A percentile compares a stretch with the other conserved stretches of the same genome.
Conservation (phyloP, 1,140 invertebrate genomes). For the Drosophila repleta region DNA sequence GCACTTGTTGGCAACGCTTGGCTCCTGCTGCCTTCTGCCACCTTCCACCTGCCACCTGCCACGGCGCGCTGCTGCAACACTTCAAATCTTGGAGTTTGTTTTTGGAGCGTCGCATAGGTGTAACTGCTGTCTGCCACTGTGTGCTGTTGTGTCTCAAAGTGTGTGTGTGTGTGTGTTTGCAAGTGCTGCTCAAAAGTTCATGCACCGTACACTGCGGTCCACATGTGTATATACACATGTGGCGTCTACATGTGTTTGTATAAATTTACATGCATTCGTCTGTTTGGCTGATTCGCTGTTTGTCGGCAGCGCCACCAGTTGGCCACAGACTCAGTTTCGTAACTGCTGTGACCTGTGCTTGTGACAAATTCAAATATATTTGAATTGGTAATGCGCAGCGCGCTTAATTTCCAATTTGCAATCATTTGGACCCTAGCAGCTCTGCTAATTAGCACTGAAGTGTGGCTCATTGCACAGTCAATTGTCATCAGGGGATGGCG, state of each 20-base stretch:
- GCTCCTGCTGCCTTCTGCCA: constrained; percentile 17
- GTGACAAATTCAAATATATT: constrained; percentile 46
- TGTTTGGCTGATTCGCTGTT: constrained; percentile 22
- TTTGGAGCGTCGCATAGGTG: constrained; percentile 59
- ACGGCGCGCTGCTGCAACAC: constrained; percentile 61
- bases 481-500: constrained; percentile 34
- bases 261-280: constrained; percentile 65
- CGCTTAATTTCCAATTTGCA: constrained; percentile 81
- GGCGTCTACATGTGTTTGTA: constrained; percentile 30
- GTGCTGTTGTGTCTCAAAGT: constrained; percentile 11
- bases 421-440: constrained; percentile 66
- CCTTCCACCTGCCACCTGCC: constrained; percentile 4
- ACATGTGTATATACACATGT: constrained; percentile 13
- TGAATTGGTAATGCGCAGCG: constrained; percentile 76
- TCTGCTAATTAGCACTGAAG: constrained; percentile 68
- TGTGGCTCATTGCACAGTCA: constrained; percentile 64
- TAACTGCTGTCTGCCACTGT: constrained; percentile 25
- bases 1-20: constrained; percentile 74
- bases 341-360: constrained; percentile 39
- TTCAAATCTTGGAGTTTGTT: constrained; percentile 77
- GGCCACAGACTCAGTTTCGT: constrained; percentile 44
- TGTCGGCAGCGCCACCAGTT: constrained; percentile 8
- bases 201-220: constrained; percentile 61
- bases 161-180: constrained; percentile 45
- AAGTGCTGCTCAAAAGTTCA: constrained; percentile 81